Conservation (phyloP, 2,797 vertebrate species). For the Sebastes flavidus region DNA sequence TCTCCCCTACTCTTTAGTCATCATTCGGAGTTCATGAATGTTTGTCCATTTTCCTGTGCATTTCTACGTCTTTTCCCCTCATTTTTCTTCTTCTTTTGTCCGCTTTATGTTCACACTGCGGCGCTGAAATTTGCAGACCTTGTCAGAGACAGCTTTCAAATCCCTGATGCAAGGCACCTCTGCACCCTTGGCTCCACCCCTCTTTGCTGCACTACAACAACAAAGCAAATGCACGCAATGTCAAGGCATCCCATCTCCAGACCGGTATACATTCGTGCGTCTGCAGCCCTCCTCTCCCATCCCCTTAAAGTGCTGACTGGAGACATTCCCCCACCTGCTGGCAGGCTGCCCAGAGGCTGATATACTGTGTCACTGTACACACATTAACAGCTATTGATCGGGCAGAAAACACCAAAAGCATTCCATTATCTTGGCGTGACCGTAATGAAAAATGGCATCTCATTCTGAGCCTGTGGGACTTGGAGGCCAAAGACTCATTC, state of each 20-base stretch:
- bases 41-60: background rate
- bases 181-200: slow-evolving; percentile 12
- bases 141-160: slow-evolving; percentile 21
- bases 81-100: background rate
- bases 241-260: slow-evolving; percentile 7
- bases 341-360: slow-evolving; percentile 64
- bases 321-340: slow-evolving; percentile 51
- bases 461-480: slow-evolving; percentile 17
- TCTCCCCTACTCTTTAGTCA: background rate
- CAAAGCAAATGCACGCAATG: slow-evolving; percentile 12
- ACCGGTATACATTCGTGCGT: slow-evolving; percentile 10
- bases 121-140: slow-evolving; percentile 18
- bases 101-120: background rate
- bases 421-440: slow-evolving; percentile 65
- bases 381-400: slow-evolving; percentile 79
- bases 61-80: background rate
- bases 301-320: slow-evolving; percentile 70
- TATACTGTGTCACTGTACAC: slow-evolving; percentile 67
- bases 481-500: slow-evolving; percentile 17
- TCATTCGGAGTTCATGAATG: background rate
- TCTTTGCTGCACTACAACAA: slow-evolving; percentile 44
- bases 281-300: background rate
- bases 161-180: background rate
- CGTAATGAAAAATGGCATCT: slow-evolving; percentile 61
- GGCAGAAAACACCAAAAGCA: slow-evolving; percentile 54